Base-by-base conservation (phyloP, 2,797 vertebrate species). In the Thamnophis elegans region DNA sequence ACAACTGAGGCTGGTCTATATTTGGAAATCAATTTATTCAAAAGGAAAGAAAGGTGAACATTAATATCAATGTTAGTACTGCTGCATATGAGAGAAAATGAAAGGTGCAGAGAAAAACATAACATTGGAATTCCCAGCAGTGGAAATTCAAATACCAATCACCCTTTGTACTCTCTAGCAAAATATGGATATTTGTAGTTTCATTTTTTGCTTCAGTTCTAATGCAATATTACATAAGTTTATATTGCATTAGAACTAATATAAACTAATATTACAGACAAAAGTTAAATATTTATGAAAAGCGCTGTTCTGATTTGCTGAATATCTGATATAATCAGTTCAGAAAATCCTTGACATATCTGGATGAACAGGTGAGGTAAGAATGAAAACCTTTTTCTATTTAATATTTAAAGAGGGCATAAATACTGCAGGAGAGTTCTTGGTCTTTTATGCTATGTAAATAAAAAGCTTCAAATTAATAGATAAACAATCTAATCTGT, bases 331-430 rank as follows among this genome's bases (percentile, higher is more conserved):
- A 87, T 53, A 65, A 58, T 90, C 65, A 93, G 26, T 58, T 62
- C 28, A 32, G 82, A 47, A 90, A 90, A 42, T 73, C 85, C 54
- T 90, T 58, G 62, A 87, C 59, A 90, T 59, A 65, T 58, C 51
- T 26, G 54, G 20, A 16, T 9, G 22, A 92, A 92, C n/a, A 87
- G 28, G 62, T 93, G 89, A 60, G 88, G 42, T 26, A 54, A 25
- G 16, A n/a, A 28, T 82, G 85, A 60, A 87, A 88, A 28, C 54
- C 59, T 60, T 60, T 53, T 90, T 60, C 62, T 54, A 88, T 20
- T 82, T 60, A 93, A 90, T 90, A 93, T 91, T 93, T 90, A 87
- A 92, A 93, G 62, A 93, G 54, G 20, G 14, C 54, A 90, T 90
- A 59, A 90, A 93, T 60, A 82, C 54, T 93, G 36, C 89, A 92